Percentiles rank a stretch among this genome's conserved stretches.
Evolutionary conservation across 2,113 vertebrate species (phyloP).

Genomic region (Willisornis vidua): DNA sequence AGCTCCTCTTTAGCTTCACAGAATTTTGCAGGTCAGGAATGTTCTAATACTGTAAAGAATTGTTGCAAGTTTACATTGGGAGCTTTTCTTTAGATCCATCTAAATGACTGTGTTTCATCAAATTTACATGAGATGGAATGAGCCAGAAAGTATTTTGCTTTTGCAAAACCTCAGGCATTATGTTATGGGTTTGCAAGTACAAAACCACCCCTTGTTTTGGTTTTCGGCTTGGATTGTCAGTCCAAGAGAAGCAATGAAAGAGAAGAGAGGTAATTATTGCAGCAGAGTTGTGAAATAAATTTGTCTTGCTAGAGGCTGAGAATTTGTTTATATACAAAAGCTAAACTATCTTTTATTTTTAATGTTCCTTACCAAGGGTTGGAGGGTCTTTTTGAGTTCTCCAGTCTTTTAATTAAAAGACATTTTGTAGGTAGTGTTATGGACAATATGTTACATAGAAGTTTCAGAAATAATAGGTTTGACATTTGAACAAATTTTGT

Average conservation of each 20-base stretch:
- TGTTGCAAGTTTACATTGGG: background rate
- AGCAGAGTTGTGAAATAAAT: background rate
- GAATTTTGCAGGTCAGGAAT: background rate
- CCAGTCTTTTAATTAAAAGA: background rate
- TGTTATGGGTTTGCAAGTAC: constrained; percentile 24
- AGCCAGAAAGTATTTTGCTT: background rate
- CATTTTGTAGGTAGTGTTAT: background rate
- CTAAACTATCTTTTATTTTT: background rate
- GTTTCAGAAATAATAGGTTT: background rate
- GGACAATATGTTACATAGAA: background rate
- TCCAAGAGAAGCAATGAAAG: constrained; percentile 20
- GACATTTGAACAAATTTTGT: background rate
- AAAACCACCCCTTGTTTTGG: constrained; percentile 1
- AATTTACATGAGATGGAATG: background rate
- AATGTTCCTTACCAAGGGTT: background rate
- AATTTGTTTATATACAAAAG: background rate
- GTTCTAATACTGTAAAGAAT: background rate
- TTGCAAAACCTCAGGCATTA: background rate
- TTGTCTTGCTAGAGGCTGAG: background rate
- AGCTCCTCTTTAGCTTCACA: background rate
- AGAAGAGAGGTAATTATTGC: background rate
- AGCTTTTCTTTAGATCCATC: background rate
- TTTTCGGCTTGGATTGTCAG: background rate
- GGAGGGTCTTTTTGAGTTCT: background rate
- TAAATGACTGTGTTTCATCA: background rate